Evolutionary conservation across 2,888 invertebrate species (phyloP), one percentile per base, ranked within the genome.

Genomic region (Amphimallon solstitiale): DNA sequence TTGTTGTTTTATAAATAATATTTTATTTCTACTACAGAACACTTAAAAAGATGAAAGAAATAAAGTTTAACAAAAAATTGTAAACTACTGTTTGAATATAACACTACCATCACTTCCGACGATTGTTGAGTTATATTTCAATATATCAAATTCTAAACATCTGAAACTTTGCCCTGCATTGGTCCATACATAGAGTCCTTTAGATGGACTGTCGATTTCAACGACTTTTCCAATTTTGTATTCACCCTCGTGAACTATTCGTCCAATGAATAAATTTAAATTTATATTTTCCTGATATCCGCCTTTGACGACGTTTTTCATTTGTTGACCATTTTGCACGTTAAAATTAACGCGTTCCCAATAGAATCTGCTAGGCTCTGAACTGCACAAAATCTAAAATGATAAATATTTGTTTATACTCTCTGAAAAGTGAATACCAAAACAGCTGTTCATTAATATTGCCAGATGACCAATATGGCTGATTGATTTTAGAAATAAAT

Each of bases 171-270:
- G 12, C 1, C 56, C 23, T 9, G 40, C 10, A 3, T 10, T 4
- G 10, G 15, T 10, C 56, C 56, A 56, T n/a, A 56, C 15, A 6
- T 7, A 23, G 3, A 60, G 12, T 4, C 60, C 62, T 14, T 40
- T 23, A 2, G 7, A 15, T 14, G 0, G 21, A 38, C n/a, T 38
- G 21, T 38, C 62, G n/a, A 38, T 38, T 1, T 12, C 21, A 17
- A 49, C 21, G 4, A 49, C 62, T 14, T 62, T 62, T 10, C 49
- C 51, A n/a, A 38, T 38, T 37, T 40, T 62, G 29, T 49, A 62
- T 29, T 49, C 40, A 12, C 56, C 40, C 7, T 56, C 40, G 9
- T 40, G 56, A n/a, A 14, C 2, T 7, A 23, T 7, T 21, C 29
- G 21, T 9, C 56, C 56, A 14, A 56, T 43, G 12, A 40, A 56